Conservation (phyloP, 1,140 invertebrate species). For the Akabosia matsudoensis region DNA sequence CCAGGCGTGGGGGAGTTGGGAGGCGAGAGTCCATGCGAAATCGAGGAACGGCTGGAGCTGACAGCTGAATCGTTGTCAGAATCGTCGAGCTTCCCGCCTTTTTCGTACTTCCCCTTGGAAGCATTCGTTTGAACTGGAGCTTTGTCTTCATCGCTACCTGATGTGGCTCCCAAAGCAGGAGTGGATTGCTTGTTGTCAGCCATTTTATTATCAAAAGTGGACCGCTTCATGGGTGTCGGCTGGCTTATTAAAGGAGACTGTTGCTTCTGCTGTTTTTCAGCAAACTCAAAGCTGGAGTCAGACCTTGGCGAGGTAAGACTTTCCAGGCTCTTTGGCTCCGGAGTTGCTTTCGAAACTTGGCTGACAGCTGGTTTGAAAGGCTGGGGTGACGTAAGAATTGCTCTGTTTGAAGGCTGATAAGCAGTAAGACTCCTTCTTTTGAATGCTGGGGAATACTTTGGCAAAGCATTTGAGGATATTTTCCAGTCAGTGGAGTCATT, state of each 20-base stretch:
- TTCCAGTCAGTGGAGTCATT: conserved; percentile 33
- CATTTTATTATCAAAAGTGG: neutral
- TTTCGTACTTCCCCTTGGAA: conserved; percentile 26
- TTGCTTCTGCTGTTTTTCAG: conserved; percentile 46
- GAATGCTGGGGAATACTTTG: conserved; percentile 79
- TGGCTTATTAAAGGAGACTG: conserved; percentile 46
- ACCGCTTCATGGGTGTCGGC: neutral
- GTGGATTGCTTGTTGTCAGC: neutral
- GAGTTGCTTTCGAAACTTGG: conserved; percentile 44
- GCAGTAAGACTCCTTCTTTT: conserved; percentile 70
- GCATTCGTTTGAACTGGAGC: conserved; percentile 11
- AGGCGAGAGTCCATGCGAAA: conserved; percentile 67
- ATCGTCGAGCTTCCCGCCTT: conserved; percentile 56
- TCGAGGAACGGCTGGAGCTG: conserved; percentile 69
- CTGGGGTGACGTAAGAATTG: conserved; percentile 35
- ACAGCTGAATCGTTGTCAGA: conserved; percentile 83
- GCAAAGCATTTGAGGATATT: conserved; percentile 52
- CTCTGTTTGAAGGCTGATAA: conserved; percentile 54
- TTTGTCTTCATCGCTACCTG: conserved; percentile 29
- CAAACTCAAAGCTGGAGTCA: conserved; percentile 61
- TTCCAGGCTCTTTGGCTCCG: conserved; percentile 59
- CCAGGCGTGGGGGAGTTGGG: conserved; percentile 56
- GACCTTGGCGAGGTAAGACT: conserved; percentile 59
- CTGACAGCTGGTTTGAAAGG: conserved; percentile 50
- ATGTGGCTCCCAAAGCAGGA: conserved; percentile 29